Base-by-base conservation (phyloP, 2,888 invertebrate genomes). In the Drosophila sordidapex region DNA sequence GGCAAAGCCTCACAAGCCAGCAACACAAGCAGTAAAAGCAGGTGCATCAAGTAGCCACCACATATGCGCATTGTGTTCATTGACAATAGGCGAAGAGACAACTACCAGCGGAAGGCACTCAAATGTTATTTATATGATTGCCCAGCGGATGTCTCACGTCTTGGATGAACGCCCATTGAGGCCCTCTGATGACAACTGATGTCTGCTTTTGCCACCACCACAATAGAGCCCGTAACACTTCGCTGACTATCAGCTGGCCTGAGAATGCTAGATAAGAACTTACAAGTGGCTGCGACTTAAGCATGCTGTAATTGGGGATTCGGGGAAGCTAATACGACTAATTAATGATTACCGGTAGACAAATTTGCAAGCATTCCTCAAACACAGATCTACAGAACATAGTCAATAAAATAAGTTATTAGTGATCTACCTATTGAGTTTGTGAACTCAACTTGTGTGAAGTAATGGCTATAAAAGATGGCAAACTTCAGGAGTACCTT, bases 101-200 rank as follows among this genome's bases (percentile, higher is more conserved):
- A 70, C 46, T 54, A 56, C 1, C 53, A 31, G 8, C 6, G 27
- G 6, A 3, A 10, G 10, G 27, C 43, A 43, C 13, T 29, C 36
- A 25, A 13, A 5, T 58, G 48, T 56, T 43, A 64, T 71, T 82
- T 84, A 87, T 89, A 87, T 51, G 61, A 6, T 3, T 2, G 15
- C n/a, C 36, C 67, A 79, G 77, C 89, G 87, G 86, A 84, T 76
- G 65, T 59, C 57, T 63, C 62, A 60, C 69, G 90, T 83, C 68
- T 65, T 82, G 91, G 82, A 67, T 90, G 82, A 81, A 54, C 70
- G 86, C 76, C 40, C 85, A 90, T 86, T 74, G 81, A 72, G 80
- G 49, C 35, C 51, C 1, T 18, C 38, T 56, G 53, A 49, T 78
- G 87, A 74, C 85, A 82, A 40, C 38, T 46, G 11, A 36, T 7